These are phyloP conservation scores for Teleiodes luculella DNA, from an alignment of 2,888 invertebrate species.

Conservation along the genomic window DNA sequence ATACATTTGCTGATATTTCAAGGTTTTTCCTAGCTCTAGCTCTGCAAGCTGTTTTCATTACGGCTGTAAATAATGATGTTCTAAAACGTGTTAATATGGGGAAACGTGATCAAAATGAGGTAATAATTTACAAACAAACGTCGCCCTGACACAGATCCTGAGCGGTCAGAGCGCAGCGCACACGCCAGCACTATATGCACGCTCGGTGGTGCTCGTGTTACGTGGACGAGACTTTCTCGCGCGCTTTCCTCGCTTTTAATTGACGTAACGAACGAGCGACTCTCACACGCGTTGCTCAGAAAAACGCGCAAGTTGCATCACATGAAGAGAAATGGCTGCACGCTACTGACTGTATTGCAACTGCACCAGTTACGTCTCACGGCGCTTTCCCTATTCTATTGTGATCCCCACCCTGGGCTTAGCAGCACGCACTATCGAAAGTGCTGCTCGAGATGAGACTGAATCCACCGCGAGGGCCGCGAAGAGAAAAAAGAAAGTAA, in stretches of 20 bases:
- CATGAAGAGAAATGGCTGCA: conserved; percentile 73
- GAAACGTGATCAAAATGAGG: not conserved
- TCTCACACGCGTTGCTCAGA: conserved; percentile 67
- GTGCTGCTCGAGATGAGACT: conserved; percentile 47
- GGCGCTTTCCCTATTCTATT: conserved; percentile 65
- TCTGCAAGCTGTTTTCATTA: not conserved
- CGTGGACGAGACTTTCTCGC: conserved; percentile 70
- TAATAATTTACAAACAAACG: conserved; percentile 69
- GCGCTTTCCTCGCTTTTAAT: conserved; percentile 73
- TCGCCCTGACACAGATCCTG: conserved; percentile 64
- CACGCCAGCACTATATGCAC: conserved; percentile 30
- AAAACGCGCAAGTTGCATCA: conserved; percentile 73
- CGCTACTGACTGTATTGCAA: conserved; percentile 65
- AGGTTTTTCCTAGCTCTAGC: not conserved
- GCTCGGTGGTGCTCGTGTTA: conserved; percentile 49
- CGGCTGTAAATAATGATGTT: not conserved
- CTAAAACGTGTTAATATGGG: no score
- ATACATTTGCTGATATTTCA: not conserved
- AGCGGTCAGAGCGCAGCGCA: conserved; percentile 24
- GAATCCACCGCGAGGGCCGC: conserved; percentile 45
- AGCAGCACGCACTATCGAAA: conserved; percentile 30
- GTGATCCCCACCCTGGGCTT: conserved; percentile 43
- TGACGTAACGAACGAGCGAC: conserved; percentile 73
- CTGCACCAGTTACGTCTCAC: conserved; percentile 62
- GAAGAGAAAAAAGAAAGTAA: conserved; percentile 73